Evolutionary conservation across 1,140 invertebrate species (phyloP).

Genomic region (Aleiodes sp.): DNA sequence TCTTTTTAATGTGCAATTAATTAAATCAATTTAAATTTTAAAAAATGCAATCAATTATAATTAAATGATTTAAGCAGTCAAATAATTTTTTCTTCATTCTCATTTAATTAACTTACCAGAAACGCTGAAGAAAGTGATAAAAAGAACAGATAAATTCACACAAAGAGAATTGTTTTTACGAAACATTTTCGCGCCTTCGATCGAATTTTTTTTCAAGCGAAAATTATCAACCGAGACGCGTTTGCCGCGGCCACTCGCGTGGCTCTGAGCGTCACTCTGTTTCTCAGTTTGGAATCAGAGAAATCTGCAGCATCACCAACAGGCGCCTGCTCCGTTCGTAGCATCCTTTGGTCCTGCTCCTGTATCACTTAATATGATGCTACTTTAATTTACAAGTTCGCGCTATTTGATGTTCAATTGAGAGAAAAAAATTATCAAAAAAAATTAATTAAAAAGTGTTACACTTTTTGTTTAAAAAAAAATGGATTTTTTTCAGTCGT

Average conservation of each 20-base stretch:
- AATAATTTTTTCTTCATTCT: too few species aligned
- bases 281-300: constrained; percentile 47
- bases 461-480: too few species aligned
- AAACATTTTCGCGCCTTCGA: neutral
- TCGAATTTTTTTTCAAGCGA: neutral
- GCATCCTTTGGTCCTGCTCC: neutral
- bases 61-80: too few species aligned
- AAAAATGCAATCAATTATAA: too few species aligned
- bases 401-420: too few species aligned
- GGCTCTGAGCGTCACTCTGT: constrained; percentile 47
- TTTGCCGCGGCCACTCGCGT: constrained; percentile 54
- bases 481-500: too few species aligned
- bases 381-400: too few species aligned
- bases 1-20: too few species aligned
- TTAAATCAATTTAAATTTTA: too few species aligned
- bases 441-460: too few species aligned
- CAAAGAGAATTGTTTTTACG: neutral
- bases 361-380: too few species aligned
- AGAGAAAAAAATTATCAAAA: too few species aligned
- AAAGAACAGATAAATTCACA: neutral
- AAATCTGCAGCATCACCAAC: constrained; percentile 44
- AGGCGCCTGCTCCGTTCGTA: constrained; percentile 32
- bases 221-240: constrained; percentile 36
- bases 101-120: neutral
- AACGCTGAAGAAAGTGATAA: neutral